Conservation (phyloP, 2,113 vertebrate genomes). For the Aegithalos caudatus region DNA sequence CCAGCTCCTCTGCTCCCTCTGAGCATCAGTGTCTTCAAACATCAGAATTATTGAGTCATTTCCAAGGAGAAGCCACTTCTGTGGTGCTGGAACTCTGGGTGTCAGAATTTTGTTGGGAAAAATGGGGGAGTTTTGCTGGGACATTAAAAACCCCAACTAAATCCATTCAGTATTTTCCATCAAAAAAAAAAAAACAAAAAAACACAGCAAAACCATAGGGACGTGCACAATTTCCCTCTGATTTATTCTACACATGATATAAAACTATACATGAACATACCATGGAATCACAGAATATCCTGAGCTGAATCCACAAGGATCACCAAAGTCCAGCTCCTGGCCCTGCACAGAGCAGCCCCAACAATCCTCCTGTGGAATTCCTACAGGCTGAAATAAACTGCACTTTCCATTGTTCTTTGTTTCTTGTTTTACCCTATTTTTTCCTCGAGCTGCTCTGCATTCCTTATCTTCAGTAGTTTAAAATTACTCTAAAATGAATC, state of each 20-base stretch:
- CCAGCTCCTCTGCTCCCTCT: not conserved
- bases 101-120: not conserved
- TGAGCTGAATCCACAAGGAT: not conserved
- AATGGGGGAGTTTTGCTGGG: not conserved
- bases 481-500: not conserved
- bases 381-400: not conserved
- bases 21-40: not conserved
- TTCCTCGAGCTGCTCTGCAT: not conserved
- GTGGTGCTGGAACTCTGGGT: not conserved
- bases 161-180: not conserved
- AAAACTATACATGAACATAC: not conserved
- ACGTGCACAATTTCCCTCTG: accelerated
- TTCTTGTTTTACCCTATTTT: not conserved
- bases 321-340: not conserved
- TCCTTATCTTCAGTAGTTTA: not conserved
- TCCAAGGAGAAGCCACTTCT: not conserved
- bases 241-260: not conserved
- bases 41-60: not conserved
- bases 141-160: not conserved
- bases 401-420: not conserved
- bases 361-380: not conserved
- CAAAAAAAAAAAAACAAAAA: too few relatives aligned
- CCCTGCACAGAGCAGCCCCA: not conserved
- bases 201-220: not conserved
- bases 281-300: not conserved